Percentiles rank a stretch among this genome's conserved stretches.
Conservation (phyloP, 1,140 invertebrate genomes). For the Polyergus mexicanus region DNA sequence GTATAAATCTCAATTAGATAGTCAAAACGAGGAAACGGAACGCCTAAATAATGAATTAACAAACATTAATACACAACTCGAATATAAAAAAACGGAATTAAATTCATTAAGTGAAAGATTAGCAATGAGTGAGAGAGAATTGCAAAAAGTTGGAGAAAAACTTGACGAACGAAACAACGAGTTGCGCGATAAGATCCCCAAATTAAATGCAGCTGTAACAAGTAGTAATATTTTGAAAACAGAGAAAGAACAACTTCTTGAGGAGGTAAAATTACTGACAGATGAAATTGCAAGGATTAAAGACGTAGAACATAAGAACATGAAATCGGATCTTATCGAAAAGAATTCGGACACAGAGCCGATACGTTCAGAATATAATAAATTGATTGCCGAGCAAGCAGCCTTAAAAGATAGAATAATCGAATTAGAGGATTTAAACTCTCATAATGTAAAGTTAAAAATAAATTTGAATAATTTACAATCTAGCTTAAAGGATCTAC, state of each 20-base stretch:
- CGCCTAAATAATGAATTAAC: conserved; percentile 48
- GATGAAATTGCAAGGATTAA: conserved; percentile 58
- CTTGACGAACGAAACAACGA: conserved; percentile 62
- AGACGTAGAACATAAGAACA: conserved; percentile 64
- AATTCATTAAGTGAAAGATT: conserved; percentile 66
- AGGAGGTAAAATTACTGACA: conserved; percentile 30
- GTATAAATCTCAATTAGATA: conserved; percentile 26
- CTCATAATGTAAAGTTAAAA: conserved; percentile 30
- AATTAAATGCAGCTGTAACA: conserved; percentile 58
- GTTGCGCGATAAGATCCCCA: conserved; percentile 60
- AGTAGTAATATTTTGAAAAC: conserved; percentile 48
- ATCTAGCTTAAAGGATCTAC: conserved; percentile 39
- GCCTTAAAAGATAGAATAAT: conserved; percentile 46
- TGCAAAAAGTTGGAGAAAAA: conserved; percentile 72
- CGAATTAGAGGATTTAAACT: conserved; percentile 49
- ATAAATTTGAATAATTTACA: conserved; percentile 57
- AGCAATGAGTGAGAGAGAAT: conserved; percentile 69
- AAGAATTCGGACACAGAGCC: conserved; percentile 25
- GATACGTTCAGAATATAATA: conserved; percentile 24
- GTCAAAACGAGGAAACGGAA: conserved; percentile 48
- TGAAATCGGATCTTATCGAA: conserved; percentile 50
- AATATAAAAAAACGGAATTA: conserved; percentile 50
- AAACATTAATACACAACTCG: conserved; percentile 44
- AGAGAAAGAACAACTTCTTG: conserved; percentile 51
- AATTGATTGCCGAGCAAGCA: conserved; percentile 31